phyloP scores from a whole-genome alignment of 2,888 invertebrate genomes.

The Cerceris rybyensis region DNA sequence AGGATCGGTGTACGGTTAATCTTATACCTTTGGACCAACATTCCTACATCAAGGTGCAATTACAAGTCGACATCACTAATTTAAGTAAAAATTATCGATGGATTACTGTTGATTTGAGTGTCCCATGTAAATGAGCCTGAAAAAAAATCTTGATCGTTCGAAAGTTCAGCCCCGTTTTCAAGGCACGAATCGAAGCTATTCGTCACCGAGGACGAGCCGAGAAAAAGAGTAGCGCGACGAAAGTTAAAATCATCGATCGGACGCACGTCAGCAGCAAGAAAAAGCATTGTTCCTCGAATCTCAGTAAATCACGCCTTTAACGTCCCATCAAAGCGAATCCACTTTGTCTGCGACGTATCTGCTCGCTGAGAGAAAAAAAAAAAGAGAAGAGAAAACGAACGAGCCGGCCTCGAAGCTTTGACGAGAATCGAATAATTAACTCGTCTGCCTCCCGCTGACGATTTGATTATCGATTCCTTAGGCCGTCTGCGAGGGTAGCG shows the following conservation, averaged over 20 bases:
- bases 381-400: background rate
- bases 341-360: background rate
- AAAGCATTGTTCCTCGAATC: constrained; percentile 27
- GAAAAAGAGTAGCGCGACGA: background rate
- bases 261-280: background rate
- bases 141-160: too few species aligned
- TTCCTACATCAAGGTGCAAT: too few species aligned
- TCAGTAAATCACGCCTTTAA: constrained; percentile 45
- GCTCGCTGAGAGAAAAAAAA: background rate
- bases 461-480: constrained; percentile 48
- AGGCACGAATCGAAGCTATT: too few species aligned
- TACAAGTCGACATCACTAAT: too few species aligned
- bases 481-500: constrained; percentile 19
- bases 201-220: background rate
- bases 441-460: background rate
- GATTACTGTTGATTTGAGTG: too few species aligned
- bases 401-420: constrained; percentile 8
- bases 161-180: too few species aligned
- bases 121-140: too few species aligned
- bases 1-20: too few species aligned
- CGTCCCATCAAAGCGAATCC: constrained; percentile 33
- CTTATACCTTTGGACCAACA: too few species aligned
- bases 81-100: too few species aligned
- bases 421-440: constrained; percentile 50
- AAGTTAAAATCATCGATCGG: constrained; percentile 2